Percentiles rank a stretch among this genome's conserved stretches.
phyloP scores from a whole-genome alignment of 1,140 invertebrate genomes.

The Diploscapter pachys region DNA sequence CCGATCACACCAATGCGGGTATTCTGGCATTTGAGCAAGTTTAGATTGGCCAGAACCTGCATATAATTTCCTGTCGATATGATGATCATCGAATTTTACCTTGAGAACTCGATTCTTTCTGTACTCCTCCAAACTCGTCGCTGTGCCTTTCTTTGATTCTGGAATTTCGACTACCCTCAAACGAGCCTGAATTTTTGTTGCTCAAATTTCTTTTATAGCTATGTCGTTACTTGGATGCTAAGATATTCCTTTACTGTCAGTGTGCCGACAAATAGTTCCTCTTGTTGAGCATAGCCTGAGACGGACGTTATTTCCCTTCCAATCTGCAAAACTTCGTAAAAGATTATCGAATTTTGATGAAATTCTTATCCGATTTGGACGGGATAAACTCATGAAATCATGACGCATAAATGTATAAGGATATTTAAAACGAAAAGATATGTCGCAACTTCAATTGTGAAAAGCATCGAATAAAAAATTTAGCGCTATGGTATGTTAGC shows the following conservation, averaged over 20 bases:
- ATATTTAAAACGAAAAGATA: no score
- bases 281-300: slow-evolving; percentile 66
- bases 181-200: background rate
- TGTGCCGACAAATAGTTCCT: slow-evolving; percentile 65
- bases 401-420: no score
- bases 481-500: no score
- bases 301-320: slow-evolving; percentile 60
- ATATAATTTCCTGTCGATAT: slow-evolving; percentile 18
- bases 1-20: slow-evolving; percentile 50
- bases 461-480: no score
- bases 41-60: slow-evolving; percentile 52
- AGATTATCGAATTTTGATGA: no score
- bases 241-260: slow-evolving; percentile 66
- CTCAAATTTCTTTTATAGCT: background rate
- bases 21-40: slow-evolving; percentile 53
- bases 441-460: no score
- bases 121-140: slow-evolving; percentile 12
- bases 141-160: slow-evolving; percentile 6
- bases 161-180: background rate
- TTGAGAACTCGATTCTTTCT: slow-evolving; percentile 26
- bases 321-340: slow-evolving; percentile 12
- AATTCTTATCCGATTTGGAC: slow-evolving; percentile 30
- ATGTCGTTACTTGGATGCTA: slow-evolving; percentile 61
- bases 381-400: no score
- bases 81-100: background rate